Percentiles rank a stretch among this genome's conserved stretches.
Conservation (phyloP, 2,888 invertebrate species). For the Acronicta psi region DNA sequence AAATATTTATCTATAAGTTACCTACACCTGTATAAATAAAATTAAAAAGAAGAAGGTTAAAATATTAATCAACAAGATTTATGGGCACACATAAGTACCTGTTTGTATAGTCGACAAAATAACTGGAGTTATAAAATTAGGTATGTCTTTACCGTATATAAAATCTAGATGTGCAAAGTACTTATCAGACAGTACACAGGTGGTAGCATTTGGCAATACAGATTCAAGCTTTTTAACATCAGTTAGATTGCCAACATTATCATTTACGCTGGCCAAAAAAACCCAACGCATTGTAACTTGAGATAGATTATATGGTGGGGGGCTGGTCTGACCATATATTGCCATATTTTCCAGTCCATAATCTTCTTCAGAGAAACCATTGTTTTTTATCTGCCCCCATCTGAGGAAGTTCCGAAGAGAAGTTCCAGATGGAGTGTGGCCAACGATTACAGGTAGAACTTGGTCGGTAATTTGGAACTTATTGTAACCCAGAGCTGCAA, state of each 20-base stretch:
- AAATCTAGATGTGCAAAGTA: constrained; percentile 64
- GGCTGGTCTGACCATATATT: constrained; percentile 45
- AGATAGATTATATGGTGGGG: constrained; percentile 56
- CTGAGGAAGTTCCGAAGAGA: constrained; percentile 58
- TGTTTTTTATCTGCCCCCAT: constrained; percentile 59
- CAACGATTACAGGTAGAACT: constrained; percentile 53
- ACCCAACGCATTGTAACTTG: constrained; percentile 52
- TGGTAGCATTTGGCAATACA: constrained; percentile 40
- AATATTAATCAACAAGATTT: constrained; percentile 2
- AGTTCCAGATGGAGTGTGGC: constrained; percentile 61
- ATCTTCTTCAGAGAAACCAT: constrained; percentile 62
- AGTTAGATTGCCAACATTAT: constrained; percentile 55
- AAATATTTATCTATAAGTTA: no score
- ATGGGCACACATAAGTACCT: constrained; percentile 47
- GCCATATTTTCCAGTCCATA: constrained; percentile 50
- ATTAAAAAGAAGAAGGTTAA: no score
- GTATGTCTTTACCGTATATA: constrained; percentile 60
- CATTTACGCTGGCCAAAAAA: constrained; percentile 56
- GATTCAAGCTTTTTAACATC: constrained; percentile 51
- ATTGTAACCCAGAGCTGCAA: constrained; percentile 60
- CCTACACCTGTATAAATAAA: no score
- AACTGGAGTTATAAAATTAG: constrained; percentile 57
- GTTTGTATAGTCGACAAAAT: constrained; percentile 50
- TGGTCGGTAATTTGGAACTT: constrained; percentile 54
- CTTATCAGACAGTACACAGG: constrained; percentile 59